Base-by-base conservation (phyloP, 2,113 vertebrate species). In the Pseudolaguvia tuberculata region DNA sequence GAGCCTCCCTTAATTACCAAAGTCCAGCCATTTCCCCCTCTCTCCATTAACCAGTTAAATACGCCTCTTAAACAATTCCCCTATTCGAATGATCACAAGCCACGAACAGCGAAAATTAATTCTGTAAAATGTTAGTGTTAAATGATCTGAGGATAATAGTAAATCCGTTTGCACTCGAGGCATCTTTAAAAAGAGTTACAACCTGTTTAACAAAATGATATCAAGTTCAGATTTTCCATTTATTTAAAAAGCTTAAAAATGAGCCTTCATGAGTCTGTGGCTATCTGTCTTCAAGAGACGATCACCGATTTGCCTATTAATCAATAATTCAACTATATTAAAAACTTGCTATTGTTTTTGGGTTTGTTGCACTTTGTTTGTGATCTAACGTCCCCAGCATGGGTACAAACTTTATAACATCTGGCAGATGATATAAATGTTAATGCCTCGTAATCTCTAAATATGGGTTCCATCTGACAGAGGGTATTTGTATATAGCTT, bases 11-110 rank as follows among this genome's bases (percentile, higher is more conserved):
- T 72, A 86, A 78, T 70, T 63, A 70, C 66, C 39, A 59, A 35
- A 56, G 70, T 61, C 79, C 51, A 80, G 42, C 29, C 7, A 35
- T 57, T 70, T 72, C 35, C 25, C 20, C 27, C 75, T 62, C 65
- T 52, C 65, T 69, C 45, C 71, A 62, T 82, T 68, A 72, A 72
- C 78, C 52, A 42, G 80, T 76, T 82, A 82, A 80, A 84, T 86
- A 20, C 25, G 17, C 58, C 51, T 18, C 53, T 52, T 61, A 42
- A 68, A 74, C 18, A 55, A 31, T 61, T 45, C 58, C 47, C 70
- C 35, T 21, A 14, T 27, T 39, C 51, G 63, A 29, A 67, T 68
- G 48, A 48, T 58, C 63, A 50, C 63, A 48, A 53, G 39, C 39
- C 42, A 45, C 31, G 56, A 39, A 59, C 52, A 76, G 14, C n/a